Percentiles rank a stretch among this genome's conserved stretches.
These are phyloP conservation scores for Lepidochitona cinerea DNA, from an alignment of 2,888 invertebrate species.

Conservation along the genomic window DNA sequence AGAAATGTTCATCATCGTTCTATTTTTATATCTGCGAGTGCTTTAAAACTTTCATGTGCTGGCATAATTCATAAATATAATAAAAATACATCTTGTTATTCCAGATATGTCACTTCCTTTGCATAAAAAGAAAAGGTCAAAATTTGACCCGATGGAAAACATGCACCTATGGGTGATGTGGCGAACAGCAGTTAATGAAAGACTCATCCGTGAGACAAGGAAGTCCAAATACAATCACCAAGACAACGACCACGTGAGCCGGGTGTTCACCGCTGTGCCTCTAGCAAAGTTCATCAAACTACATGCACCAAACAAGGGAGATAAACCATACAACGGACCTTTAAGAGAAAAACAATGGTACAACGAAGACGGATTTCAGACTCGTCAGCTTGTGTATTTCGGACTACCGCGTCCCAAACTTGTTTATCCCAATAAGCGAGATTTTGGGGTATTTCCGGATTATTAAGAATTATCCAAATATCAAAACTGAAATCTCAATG, in stretches of 20 bases:
- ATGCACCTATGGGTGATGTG: constrained; percentile 41
- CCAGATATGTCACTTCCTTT: too few species aligned
- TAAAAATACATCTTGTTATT: too few species aligned
- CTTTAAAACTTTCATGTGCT: too few species aligned
- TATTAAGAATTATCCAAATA: too few species aligned
- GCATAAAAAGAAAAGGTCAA: constrained; percentile 12
- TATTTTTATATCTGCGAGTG: too few species aligned
- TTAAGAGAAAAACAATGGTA: neutral
- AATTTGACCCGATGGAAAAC: constrained; percentile 35
- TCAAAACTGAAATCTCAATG: too few species aligned
- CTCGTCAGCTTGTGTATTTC: neutral
- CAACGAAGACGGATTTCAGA: constrained; percentile 6
- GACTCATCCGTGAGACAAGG: neutral
- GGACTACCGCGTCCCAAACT: neutral
- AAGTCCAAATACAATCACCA: neutral
- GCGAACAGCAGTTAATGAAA: constrained; percentile 36
- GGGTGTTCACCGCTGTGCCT: neutral
- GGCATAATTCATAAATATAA: too few species aligned
- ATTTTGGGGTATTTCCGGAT: too few species aligned
- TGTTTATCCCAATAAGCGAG: neutral
- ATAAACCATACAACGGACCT: neutral
- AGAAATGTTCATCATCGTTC: too few species aligned
- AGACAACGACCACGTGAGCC: neutral
- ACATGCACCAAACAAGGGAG: neutral
- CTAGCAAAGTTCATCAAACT: neutral